Evolutionary conservation across 2,797 vertebrate genomes (phyloP).

Genomic region (Delichon dasypus): DNA sequence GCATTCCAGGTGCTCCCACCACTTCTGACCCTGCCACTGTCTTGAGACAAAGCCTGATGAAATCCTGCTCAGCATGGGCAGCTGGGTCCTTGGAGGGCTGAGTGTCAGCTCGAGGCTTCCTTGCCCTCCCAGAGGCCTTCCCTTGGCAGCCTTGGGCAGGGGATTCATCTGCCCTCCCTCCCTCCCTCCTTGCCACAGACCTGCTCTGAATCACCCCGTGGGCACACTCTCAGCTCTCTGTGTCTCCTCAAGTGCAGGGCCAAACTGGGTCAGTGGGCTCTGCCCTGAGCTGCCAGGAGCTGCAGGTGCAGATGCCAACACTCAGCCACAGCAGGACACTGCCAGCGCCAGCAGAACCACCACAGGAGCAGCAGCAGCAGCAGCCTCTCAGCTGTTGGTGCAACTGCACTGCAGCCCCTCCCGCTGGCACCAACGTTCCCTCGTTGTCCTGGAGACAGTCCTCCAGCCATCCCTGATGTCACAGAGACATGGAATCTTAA

Average conservation of each 20-base stretch:
- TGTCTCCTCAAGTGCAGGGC: not conserved
- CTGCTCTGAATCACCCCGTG: not conserved
- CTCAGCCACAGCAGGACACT: fast-evolving
- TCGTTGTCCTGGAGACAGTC: too few species aligned
- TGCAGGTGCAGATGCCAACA: fast-evolving
- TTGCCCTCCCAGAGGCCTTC: not conserved
- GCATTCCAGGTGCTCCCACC: fast-evolving
- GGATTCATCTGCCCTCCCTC: not conserved
- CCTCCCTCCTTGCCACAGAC: not conserved
- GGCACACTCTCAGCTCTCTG: not conserved
- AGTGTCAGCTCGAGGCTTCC: fast-evolving
- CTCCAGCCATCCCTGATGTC: too few species aligned
- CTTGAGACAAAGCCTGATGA: not conserved
- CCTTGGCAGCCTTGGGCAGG: too few species aligned
- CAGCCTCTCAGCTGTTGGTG: too few species aligned
- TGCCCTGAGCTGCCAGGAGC: not conserved
- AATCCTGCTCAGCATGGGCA: not conserved
- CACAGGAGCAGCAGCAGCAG: too few species aligned
- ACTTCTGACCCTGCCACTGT: too few species aligned
- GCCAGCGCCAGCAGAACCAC: too few species aligned
- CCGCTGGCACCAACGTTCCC: fast-evolving
- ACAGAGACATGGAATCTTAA: too few species aligned
- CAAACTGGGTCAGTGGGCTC: not conserved
- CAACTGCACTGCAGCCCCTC: too few species aligned
- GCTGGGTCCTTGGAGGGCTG: not conserved